Evolutionary conservation across 2,888 invertebrate species (phyloP), one percentile per base, ranked within the genome.

Genomic region (Drosophila nigricruria): DNA sequence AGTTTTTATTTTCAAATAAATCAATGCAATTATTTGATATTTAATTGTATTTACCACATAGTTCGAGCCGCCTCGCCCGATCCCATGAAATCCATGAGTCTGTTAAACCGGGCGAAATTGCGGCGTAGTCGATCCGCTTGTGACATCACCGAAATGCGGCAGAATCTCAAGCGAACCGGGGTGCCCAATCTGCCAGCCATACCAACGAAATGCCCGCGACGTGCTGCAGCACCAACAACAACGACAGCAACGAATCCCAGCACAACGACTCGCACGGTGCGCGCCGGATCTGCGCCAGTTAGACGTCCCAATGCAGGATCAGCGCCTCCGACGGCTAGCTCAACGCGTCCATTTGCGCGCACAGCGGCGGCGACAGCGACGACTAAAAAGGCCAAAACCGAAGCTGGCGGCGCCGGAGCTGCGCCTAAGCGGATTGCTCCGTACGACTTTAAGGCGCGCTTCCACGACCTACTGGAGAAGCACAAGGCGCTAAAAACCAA

Each of bases 381-480:
- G 12, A 38, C 64, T 1, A 58, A 25, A 10, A 65, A 60, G 27
- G 23, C 23, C 0, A 89, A 78, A 32, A 25, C 27, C 16, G 42
- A 63, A 12, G 38, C 53, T 3, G 53, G 50, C 0, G 30, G 58
- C 4, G 64, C 50, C 14, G 25, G 57, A 3, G 18, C 58, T 14
- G 42, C 72, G 10, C 12, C 63, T 4, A 95, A 94, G 60, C 94
- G 95, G 72, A 94, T 95, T 54, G 93, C 94, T 9, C 93, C 95
- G 0, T 95, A 95, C 91, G 95, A 95, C 85, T 95, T 94, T 74
- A 95, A 96, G 91, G 95, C 95, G 32, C 94, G 96, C 56, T 95
- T 94, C 76, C 93, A 94, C 84, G 94, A 94, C 79, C 92, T 96
- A 56, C 90, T 94, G 18, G 94, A 95, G 67, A 95, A 95, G 90